Conservation (phyloP, 1,140 invertebrate genomes). For the Drosophila trapezifrons region DNA sequence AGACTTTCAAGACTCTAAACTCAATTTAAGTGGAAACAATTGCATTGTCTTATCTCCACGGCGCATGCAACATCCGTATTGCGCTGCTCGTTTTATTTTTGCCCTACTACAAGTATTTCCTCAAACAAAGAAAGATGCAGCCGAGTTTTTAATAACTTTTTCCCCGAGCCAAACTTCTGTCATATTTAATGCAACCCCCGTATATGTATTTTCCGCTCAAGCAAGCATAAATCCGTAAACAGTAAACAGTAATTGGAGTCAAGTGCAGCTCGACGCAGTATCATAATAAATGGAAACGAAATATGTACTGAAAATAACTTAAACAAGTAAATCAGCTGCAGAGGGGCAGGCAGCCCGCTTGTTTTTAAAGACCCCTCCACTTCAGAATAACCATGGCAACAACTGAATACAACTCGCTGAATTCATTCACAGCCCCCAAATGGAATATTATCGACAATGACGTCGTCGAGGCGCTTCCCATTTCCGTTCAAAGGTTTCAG, state of each 20-base stretch:
- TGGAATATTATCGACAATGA: conserved; percentile 33
- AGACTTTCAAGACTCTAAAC: conserved; percentile 23
- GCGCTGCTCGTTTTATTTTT: conserved; percentile 17
- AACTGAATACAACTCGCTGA: conserved; percentile 14
- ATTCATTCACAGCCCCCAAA: conserved; percentile 37
- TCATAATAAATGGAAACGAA: conserved; percentile 28
- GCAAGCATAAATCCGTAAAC: conserved; percentile 79
- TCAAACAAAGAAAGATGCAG: conserved; percentile 32
- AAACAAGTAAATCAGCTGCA: conserved; percentile 32
- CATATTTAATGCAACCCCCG: conserved; percentile 13
- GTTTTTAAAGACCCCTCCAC: conserved; percentile 1
- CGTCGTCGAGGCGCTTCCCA: conserved; percentile 57
- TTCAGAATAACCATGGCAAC: conserved; percentile 33
- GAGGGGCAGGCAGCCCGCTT: neutral
- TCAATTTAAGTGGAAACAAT: conserved; percentile 41
- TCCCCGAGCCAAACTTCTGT: conserved; percentile 12
- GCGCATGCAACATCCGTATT: conserved; percentile 34
- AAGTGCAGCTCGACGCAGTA: conserved; percentile 57
- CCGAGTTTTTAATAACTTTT: conserved; percentile 39
- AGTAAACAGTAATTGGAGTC: conserved; percentile 73
- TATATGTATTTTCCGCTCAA: conserved; percentile 68
- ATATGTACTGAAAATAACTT: conserved; percentile 24
- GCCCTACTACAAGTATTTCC: conserved; percentile 14
- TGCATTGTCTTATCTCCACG: conserved; percentile 40
- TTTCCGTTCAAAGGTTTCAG: conserved; percentile 56